Evolutionary conservation across 2,888 invertebrate species (phyloP), one percentile per base, ranked within the genome.

Genomic region (Protophormia terraenovae): DNA sequence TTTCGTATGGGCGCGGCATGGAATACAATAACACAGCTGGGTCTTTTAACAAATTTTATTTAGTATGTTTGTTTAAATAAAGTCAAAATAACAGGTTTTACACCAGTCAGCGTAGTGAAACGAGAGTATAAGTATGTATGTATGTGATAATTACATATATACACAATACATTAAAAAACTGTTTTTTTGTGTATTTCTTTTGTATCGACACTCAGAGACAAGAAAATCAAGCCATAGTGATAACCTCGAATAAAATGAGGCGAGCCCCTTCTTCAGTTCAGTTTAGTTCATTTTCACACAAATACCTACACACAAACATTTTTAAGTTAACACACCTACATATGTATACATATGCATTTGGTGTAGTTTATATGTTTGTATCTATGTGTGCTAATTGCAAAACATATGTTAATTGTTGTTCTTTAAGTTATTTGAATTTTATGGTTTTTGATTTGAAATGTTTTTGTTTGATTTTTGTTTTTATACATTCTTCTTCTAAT

Each of bases 181-280:
- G 5, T 45, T 47, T 60, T 16, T 14, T 47, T 22, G 41, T 35
- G 29, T 19, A 10, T 45, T 32, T 41, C 58, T 4, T 24, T 53
- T 24, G n/a, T 50, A 35, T 24, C 60, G 53, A 38, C 60, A 32
- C 32, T 32, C 12, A 29, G 14, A 50, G 41, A 32, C 55, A 50
- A 53, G 10, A 12, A n/a, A n/a, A n/a, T n/a, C 77, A 50, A 77
- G 16, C 35, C 41, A 66, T 69, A 35, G 19, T 50, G 81, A 77
- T 84, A 84, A 81, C 84, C 77, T 77, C 81, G 69, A 69, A 73
- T 69, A 62, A 77, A 73, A 55, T 62, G 55, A 73, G 80, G 27
- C 84, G 84, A 84, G 84, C 84, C 81, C 84, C 84, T 72, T 84
- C 72, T 80, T 72, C 41, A 53, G 45, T 55, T 71, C 35, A 41